Conservation (phyloP, 2,797 vertebrate species). For the Pithecia hirsuta region DNA sequence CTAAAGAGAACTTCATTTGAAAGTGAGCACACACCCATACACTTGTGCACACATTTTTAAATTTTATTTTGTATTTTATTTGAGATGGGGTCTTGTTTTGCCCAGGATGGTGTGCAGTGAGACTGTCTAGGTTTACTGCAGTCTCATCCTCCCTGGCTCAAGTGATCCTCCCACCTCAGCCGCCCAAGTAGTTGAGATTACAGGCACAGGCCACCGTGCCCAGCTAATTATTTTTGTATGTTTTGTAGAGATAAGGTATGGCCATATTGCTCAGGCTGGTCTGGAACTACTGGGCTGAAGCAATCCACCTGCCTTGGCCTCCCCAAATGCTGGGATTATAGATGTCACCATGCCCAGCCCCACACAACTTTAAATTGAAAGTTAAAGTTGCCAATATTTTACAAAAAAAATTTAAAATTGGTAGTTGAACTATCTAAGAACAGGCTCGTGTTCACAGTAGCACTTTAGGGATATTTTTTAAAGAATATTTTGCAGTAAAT, state of each 20-base stretch:
- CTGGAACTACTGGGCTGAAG: not conserved
- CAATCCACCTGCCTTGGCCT: accelerated
- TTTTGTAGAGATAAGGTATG: not conserved
- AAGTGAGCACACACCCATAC: not conserved
- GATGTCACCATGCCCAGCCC: not conserved
- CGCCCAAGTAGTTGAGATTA: not conserved
- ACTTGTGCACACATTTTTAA: accelerated
- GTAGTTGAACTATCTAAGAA: not conserved
- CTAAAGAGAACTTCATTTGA: not conserved
- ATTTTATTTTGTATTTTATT: not conserved
- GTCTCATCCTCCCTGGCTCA: not conserved
- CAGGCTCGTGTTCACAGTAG: not conserved
- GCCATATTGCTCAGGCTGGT: not conserved
- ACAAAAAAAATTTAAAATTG: not conserved
- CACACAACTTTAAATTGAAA: not conserved
- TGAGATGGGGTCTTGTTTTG: not conserved
- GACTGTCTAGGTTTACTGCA: not conserved
- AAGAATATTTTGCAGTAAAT: not conserved
- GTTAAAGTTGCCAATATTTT: not conserved
- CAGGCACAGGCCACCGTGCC: not conserved
- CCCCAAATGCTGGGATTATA: not conserved
- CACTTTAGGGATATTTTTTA: not conserved
- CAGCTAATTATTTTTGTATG: not conserved
- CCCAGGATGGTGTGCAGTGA: not conserved
- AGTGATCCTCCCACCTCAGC: not conserved